Evolutionary conservation across 2,797 vertebrate genomes (phyloP).

Genomic region (Neomorphus geoffroyi): DNA sequence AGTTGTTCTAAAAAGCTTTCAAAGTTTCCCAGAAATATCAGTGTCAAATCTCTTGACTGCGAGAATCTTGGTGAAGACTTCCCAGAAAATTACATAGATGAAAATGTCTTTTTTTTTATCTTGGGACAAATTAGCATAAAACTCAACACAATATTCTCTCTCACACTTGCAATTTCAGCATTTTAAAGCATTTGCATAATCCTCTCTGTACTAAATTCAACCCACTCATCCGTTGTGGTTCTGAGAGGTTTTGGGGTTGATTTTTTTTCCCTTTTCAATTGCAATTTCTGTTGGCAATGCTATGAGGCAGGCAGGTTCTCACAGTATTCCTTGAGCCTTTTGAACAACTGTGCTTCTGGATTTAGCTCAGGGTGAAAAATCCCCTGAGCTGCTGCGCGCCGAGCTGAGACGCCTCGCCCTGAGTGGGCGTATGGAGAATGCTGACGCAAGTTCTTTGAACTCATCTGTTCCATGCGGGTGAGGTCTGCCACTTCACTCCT

Average conservation of each 20-base stretch:
- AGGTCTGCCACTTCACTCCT: neutral
- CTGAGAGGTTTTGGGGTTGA: neutral
- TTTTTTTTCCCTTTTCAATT: neutral
- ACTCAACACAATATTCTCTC: neutral
- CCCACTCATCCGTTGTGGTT: neutral
- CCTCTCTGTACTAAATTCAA: neutral
- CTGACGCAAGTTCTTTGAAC: neutral
- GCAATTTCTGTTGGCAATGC: neutral
- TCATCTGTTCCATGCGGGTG: neutral
- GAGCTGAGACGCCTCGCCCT: neutral
- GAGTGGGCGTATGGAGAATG: neutral
- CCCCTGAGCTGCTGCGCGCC: neutral
- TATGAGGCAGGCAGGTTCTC: neutral
- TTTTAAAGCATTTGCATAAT: neutral
- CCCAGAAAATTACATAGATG: neutral
- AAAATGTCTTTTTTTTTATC: neutral
- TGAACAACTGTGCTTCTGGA: conserved; percentile 2
- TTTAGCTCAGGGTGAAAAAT: neutral
- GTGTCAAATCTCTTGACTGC: neutral
- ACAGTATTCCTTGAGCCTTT: neutral
- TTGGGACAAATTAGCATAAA: neutral
- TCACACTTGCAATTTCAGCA: neutral
- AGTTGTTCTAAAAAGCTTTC: neutral
- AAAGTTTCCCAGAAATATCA: neutral
- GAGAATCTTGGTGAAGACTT: neutral